Evolutionary conservation across 2,113 vertebrate genomes (phyloP).

Genomic region (Sinocyclocheilus anophthalmus): DNA sequence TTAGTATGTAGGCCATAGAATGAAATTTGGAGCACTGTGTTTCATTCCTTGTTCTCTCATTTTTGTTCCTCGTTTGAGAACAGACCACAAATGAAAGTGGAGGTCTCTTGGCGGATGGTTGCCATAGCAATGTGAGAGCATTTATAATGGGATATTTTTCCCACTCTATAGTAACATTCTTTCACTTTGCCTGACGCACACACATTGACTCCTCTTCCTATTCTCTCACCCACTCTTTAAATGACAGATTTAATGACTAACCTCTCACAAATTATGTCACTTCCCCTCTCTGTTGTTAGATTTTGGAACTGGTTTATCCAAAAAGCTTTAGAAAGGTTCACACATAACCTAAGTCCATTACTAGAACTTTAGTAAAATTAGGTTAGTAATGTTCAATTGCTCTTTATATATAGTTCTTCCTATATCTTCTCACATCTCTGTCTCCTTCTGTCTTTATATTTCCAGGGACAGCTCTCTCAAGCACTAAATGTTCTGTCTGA

Average conservation of each 20-base stretch:
- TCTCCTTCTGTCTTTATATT: neutral
- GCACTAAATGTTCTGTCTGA: constrained; percentile 93
- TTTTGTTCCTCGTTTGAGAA: constrained; percentile 40
- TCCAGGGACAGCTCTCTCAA: constrained; percentile 95
- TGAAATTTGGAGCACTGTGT: constrained; percentile 24
- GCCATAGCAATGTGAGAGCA: constrained; percentile 35
- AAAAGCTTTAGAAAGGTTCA: no score
- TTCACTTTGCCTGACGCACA: constrained; percentile 5
- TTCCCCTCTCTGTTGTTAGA: neutral
- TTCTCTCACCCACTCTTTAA: constrained; percentile 26
- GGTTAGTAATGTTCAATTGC: neutral
- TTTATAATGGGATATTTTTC: constrained; percentile 35
- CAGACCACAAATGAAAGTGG: constrained; percentile 38
- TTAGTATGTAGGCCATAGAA: constrained; percentile 17
- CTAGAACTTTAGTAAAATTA: neutral
- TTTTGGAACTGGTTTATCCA: no score
- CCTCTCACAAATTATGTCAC: constrained; percentile 22
- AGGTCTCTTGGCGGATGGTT: constrained; percentile 36
- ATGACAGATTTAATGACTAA: constrained; percentile 38
- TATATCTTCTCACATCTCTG: neutral
- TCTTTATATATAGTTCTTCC: neutral
- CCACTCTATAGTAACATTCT: constrained; percentile 26
- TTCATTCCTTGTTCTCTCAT: constrained; percentile 27
- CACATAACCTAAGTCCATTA: no score
- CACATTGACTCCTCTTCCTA: constrained; percentile 18